Evolutionary conservation across 2,113 vertebrate genomes (phyloP), one percentile per base, ranked within the genome.

Genomic region (Argyrosomus japonicus): DNA sequence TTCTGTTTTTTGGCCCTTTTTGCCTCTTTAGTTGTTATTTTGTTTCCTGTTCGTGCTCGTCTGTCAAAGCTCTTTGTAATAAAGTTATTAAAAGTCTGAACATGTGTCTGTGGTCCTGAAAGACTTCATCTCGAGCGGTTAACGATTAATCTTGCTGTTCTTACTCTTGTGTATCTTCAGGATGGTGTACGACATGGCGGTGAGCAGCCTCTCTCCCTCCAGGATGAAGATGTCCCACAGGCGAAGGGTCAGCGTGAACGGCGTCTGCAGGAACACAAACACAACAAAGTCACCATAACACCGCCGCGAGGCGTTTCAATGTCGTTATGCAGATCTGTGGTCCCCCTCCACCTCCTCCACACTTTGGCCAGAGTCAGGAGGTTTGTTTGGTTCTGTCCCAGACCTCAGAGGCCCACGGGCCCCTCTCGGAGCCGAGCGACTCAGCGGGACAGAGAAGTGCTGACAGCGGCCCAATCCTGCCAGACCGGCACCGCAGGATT

Each of bases 211-310:
- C 86, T 97, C 95, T 10, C 96, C 95, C 80, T 98, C 97, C 89
- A 97, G 92, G 77, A 97, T 96, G 90, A 96, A 97, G 82, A 97
- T 94, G 70, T 97, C 97, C 96, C 96, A 97, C 8, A 97, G 91
- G 3, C 96, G 94, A 40, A 96, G 92, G 6, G 96, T 98, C 84
- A 97, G 93, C 0, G 95, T 96, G 91, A 97, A 97, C 0, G 96
- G 96, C 0, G 96, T 97, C 96, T 97, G 92, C 75, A 47, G 71
- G 27, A 54, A 69, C 29, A 74, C 75, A 69, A 40, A 68, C 69
- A 85, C 67, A 75, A 53, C 36, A 47, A 15, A 47, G 73, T 75
- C 70, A 70, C 18, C 36, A 1, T 1, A 0, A 9, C 36, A 7
- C 40, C 56, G 19, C 61, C 8, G 56, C 8, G 1, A 25, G 15